phyloP scores from a whole-genome alignment of 2,113 vertebrate genomes.

The Macquaria ambigua region DNA sequence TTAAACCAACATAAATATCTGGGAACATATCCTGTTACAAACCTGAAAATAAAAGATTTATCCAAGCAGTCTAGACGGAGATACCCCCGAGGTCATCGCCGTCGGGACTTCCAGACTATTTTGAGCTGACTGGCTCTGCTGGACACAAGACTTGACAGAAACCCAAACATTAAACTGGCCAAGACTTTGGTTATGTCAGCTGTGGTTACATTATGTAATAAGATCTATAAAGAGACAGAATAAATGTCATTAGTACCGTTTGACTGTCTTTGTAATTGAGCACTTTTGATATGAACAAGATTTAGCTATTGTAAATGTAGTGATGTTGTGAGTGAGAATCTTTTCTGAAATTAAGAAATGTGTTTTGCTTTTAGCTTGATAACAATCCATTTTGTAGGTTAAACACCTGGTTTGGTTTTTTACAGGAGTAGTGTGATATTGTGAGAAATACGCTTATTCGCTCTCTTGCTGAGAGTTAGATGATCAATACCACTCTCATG shows the following conservation, averaged over 20 bases:
- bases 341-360: neutral
- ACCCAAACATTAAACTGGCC: constrained; percentile 74
- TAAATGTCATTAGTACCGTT: neutral
- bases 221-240: constrained; percentile 19
- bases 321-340: neutral
- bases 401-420: neutral
- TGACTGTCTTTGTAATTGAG: neutral
- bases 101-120: constrained; percentile 71
- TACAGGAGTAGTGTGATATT: neutral
- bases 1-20: constrained; percentile 47
- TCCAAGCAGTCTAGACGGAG: constrained; percentile 58
- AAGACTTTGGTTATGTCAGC: constrained; percentile 58
- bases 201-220: constrained; percentile 64
- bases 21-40: constrained; percentile 28
- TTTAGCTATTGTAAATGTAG: neutral
- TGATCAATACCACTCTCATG: neutral
- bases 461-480: neutral
- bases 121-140: constrained; percentile 75
- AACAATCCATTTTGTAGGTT: neutral
- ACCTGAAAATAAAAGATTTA: constrained; percentile 44
- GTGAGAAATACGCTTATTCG: neutral
- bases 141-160: constrained; percentile 73
- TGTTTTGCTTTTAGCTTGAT: neutral
- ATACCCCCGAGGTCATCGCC: constrained; percentile 51
- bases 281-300: neutral